phyloP scores from a whole-genome alignment of 1,140 invertebrate species.

The Probaryconus sp. region DNA sequence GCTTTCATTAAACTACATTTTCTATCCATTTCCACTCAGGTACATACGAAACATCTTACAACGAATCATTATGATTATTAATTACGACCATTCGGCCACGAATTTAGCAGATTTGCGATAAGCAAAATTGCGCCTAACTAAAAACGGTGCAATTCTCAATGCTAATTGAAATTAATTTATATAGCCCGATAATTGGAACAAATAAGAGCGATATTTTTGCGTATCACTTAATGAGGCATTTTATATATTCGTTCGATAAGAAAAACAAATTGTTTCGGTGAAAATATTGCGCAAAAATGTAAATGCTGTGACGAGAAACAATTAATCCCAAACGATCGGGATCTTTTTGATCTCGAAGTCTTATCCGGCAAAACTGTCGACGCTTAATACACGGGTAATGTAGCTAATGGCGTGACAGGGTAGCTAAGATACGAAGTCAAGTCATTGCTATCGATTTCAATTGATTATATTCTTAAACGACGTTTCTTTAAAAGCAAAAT shows the following conservation, averaged over 20 bases:
- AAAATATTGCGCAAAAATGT: slow-evolving; percentile 8
- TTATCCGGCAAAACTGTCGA: slow-evolving; percentile 38
- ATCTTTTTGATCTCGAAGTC: slow-evolving; percentile 34
- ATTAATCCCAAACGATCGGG: slow-evolving; percentile 40
- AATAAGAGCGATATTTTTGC: too few species aligned
- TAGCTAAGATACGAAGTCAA: slow-evolving; percentile 33
- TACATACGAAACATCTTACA: too few species aligned
- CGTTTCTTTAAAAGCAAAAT: too few species aligned
- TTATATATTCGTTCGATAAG: too few species aligned
- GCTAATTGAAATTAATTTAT: too few species aligned
- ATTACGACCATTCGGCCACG: too few species aligned
- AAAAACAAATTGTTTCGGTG: too few species aligned
- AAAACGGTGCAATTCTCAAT: too few species aligned
- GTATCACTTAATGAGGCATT: too few species aligned
- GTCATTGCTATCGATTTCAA: slow-evolving; percentile 31
- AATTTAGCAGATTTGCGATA: too few species aligned
- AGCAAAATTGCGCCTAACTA: too few species aligned
- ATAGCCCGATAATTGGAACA: too few species aligned
- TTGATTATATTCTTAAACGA: slow-evolving; percentile 14
- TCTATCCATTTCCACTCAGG: slow-evolving; percentile 38
- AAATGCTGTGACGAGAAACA: slow-evolving; percentile 38
- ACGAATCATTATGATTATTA: slow-evolving; percentile 38
- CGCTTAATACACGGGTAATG: slow-evolving; percentile 39
- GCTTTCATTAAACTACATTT: slow-evolving; percentile 42
- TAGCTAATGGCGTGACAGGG: slow-evolving; percentile 38